Evolutionary conservation across 2,113 vertebrate genomes (phyloP).

Genomic region (Neodontobutis hainanensis): DNA sequence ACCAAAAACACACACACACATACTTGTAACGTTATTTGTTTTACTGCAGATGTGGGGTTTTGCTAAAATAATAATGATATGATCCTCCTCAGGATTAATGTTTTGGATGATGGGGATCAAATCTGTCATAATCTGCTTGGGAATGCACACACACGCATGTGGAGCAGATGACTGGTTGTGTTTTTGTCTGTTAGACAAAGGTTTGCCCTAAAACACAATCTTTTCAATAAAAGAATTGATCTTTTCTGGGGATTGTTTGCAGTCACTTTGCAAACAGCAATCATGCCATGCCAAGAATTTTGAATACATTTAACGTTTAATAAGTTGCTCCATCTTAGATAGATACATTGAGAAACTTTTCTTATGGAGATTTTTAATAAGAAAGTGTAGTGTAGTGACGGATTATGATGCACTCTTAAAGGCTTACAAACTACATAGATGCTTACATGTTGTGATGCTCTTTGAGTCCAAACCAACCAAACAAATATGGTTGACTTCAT

Average conservation of each 20-base stretch:
- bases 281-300: too few species aligned
- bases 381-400: too few species aligned
- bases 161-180: constrained; percentile 41
- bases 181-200: constrained; percentile 11
- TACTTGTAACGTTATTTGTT: constrained; percentile 26
- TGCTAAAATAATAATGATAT: constrained; percentile 54
- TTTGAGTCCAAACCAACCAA: background rate
- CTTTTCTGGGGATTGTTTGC: background rate
- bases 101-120: constrained; percentile 62
- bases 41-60: constrained; percentile 33
- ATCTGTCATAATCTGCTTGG: constrained; percentile 69
- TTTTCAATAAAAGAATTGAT: background rate
- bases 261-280: too few species aligned
- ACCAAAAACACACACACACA: constrained; percentile 24
- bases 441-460: background rate
- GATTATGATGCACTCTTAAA: too few species aligned
- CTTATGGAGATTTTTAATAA: too few species aligned
- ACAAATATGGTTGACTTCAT: background rate
- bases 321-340: too few species aligned
- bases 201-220: background rate
- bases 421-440: too few species aligned
- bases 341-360: too few species aligned
- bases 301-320: too few species aligned
- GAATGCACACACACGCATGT: constrained; percentile 39
- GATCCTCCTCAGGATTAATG: constrained; percentile 55